Evolutionary conservation across 2,797 vertebrate species (phyloP).

Genomic region (Karalla daura): DNA sequence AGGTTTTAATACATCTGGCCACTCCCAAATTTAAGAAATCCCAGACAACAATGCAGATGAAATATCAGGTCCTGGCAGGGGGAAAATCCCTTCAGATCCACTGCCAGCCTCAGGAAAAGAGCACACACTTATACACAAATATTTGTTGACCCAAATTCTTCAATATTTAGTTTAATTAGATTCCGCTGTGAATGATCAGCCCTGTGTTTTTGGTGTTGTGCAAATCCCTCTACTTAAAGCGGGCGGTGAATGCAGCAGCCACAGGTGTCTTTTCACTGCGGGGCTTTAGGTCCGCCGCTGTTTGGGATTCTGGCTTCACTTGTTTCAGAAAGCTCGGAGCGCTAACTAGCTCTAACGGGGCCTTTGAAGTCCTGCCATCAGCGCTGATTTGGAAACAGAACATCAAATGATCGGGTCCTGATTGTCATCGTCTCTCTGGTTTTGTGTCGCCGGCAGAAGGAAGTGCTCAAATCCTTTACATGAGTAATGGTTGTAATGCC

Average conservation of each 20-base stretch:
- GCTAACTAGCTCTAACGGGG: slow-evolving; percentile 35
- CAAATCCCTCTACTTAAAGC: slow-evolving; percentile 61
- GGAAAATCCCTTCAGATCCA: slow-evolving; percentile 63
- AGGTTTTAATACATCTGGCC: slow-evolving; percentile 54
- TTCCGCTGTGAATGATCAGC: slow-evolving; percentile 41
- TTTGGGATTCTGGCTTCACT: slow-evolving; percentile 55
- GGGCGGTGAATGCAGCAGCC: slow-evolving; percentile 62
- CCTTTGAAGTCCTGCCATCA: slow-evolving; percentile 56
- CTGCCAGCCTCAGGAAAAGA: slow-evolving; percentile 56
- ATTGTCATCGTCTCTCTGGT: slow-evolving; percentile 6
- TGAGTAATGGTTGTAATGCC: not conserved
- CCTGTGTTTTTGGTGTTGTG: slow-evolving; percentile 54
- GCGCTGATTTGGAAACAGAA: slow-evolving; percentile 49
- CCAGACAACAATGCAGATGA: slow-evolving; percentile 68
- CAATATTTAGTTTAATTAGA: slow-evolving; percentile 56
- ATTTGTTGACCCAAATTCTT: slow-evolving; percentile 43
- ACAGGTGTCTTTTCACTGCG: slow-evolving; percentile 68
- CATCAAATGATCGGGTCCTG: slow-evolving; percentile 26
- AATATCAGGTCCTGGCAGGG: slow-evolving; percentile 62
- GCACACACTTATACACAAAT: slow-evolving; percentile 46
- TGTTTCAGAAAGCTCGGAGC: slow-evolving; percentile 48
- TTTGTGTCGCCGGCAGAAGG: not conserved
- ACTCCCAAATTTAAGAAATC: slow-evolving; percentile 59
- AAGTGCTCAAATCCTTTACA: slow-evolving; percentile 1
- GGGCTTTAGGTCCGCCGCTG: slow-evolving; percentile 60